Base-by-base conservation (phyloP, 1,140 invertebrate species). In the Saxidomus purpurata region DNA sequence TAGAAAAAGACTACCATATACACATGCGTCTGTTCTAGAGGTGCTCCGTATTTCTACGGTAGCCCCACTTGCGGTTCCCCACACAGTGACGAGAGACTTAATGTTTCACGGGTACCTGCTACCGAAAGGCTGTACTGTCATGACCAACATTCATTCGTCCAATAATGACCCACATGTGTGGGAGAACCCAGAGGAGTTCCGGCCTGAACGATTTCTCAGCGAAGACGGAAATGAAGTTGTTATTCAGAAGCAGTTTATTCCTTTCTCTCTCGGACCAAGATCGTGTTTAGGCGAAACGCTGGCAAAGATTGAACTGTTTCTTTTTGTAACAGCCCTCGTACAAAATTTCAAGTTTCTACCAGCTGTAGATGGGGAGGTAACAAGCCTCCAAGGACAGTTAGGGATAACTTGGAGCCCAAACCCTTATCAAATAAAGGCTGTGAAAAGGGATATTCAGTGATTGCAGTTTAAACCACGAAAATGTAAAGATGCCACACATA, bases 181-280 rank as follows among this genome's bases (percentile, higher is more conserved):
- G 97, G 96, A 96, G 1, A 97, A 98, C 94, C 97, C 97, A 0
- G 96, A 97, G 61, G 95, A 96, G 38, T 98, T 98, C 90, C 95
- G 96, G 0, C 97, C 97, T 0, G 97, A 97, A 91, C 95, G 97
- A 76, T 96, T 96, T 90, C 82, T 96, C 13, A 90, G 91, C 15
- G 92, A 92, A 22, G 92, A 81, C 34, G 80, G 69, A 8, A 87
- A 11, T 0, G 49, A 88, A 17, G 36, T 90, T 31, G 43, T 55
- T 19, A 59, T 22, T 22, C 79, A 77, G 0, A 77, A 89, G 19
- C 59, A 88, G 28, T 86, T 91, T 31, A 91, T 93, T 47, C 91
- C 91, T 1, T 92, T 93, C 63, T 77, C 76, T 25, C 36, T 87
- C 31, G 90, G 91, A 0, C 82, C 77, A 47, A 89, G 92, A n/a